phyloP scores from a whole-genome alignment of 2,113 vertebrate species.

The Perognathus longimembris region DNA sequence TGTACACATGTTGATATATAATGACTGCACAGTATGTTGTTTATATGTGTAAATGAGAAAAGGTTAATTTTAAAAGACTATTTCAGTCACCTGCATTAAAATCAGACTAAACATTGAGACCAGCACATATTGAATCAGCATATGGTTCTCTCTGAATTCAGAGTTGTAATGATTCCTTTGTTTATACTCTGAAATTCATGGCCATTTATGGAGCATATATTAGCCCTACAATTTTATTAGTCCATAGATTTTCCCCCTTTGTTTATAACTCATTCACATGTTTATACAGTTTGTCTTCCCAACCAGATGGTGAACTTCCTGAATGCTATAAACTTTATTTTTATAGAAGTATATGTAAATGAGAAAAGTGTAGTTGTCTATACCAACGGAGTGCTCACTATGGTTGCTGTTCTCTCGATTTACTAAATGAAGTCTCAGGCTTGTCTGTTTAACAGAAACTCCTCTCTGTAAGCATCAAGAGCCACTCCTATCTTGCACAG shows the following conservation, averaged over 20 bases:
- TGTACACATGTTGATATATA: too few species aligned
- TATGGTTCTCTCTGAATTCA: neutral
- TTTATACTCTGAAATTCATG: fast-evolving
- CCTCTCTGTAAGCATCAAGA: neutral
- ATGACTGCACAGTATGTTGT: too few species aligned
- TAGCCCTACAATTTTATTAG: neutral
- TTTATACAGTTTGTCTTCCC: neutral
- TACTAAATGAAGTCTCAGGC: neutral
- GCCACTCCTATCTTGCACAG: neutral
- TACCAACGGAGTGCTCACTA: neutral
- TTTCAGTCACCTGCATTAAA: neutral
- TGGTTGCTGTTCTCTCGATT: neutral
- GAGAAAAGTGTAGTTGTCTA: neutral
- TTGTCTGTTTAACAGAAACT: neutral
- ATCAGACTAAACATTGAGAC: neutral
- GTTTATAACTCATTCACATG: neutral
- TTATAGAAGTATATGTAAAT: neutral
- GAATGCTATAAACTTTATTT: neutral
- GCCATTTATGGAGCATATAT: neutral
- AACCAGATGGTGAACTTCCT: neutral
- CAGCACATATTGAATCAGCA: neutral
- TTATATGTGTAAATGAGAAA: neutral
- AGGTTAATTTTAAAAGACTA: neutral
- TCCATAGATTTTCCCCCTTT: neutral
- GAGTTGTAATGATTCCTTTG: neutral